These are phyloP conservation scores for Clinocottus analis DNA, from an alignment of 2,113 vertebrate genomes.

Conservation along the genomic window DNA sequence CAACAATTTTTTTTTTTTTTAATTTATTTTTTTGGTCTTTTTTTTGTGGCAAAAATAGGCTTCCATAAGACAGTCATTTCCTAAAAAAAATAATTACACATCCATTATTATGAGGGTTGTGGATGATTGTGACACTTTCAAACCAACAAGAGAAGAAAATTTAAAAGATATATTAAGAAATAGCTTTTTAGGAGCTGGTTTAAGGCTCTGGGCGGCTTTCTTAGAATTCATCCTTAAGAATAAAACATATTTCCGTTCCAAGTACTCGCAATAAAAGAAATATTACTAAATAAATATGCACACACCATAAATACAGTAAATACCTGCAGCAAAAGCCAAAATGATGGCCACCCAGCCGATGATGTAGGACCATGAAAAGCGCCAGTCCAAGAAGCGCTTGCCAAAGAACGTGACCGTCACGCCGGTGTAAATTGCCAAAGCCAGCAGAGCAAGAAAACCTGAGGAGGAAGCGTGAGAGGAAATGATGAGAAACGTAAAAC, in stretches of 20 bases:
- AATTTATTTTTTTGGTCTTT: no score
- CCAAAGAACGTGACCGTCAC: slow-evolving; percentile 86
- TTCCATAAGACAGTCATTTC: no score
- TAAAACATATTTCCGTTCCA: neutral
- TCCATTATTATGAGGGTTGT: neutral
- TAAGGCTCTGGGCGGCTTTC: no score
- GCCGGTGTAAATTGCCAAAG: slow-evolving; percentile 84
- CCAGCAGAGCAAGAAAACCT: slow-evolving; percentile 86
- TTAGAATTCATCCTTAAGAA: neutral
- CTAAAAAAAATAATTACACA: neutral
- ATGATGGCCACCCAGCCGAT: slow-evolving; percentile 85
- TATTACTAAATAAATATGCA: neutral
- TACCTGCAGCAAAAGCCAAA: slow-evolving; percentile 83
- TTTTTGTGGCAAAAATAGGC: no score
- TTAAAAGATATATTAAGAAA: no score
- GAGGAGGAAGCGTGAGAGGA: neutral
- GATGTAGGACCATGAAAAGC: slow-evolving; percentile 90
- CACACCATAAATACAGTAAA: neutral
- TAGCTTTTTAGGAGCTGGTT: no score
- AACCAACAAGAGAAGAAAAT: neutral
- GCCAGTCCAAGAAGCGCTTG: slow-evolving; percentile 85
- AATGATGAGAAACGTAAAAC: neutral
- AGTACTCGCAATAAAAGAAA: slow-evolving; percentile 6
- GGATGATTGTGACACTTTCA: neutral
- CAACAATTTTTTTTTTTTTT: no score